Conservation (phyloP, 2,797 vertebrate genomes). For the Ibycter americanus region DNA sequence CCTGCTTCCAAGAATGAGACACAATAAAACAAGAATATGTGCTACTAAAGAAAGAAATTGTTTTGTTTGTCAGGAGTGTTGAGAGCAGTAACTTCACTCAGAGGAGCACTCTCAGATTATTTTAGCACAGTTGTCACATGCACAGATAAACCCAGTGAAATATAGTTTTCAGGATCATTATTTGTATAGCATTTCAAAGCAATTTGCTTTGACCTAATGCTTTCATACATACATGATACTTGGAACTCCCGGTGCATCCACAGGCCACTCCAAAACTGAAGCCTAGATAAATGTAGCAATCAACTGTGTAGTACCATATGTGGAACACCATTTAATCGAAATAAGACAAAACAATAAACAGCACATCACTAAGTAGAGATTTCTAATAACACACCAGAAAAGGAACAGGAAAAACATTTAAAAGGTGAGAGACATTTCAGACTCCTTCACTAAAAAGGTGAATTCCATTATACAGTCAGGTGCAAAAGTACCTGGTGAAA, state of each 20-base stretch:
- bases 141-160: constrained; percentile 51
- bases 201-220: constrained; percentile 30
- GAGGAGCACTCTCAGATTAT: constrained; percentile 50
- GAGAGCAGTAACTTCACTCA: constrained; percentile 51
- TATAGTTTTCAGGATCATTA: constrained; percentile 25
- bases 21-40: constrained; percentile 57
- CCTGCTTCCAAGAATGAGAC: constrained; percentile 50
- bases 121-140: constrained; percentile 51
- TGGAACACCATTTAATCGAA: background rate
- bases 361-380: background rate
- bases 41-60: constrained; percentile 63
- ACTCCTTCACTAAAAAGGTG: background rate
- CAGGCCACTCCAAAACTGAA: background rate
- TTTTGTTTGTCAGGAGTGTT: constrained; percentile 58
- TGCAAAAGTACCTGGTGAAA: background rate
- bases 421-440: background rate
- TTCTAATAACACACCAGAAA: background rate
- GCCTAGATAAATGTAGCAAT: background rate
- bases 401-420: background rate
- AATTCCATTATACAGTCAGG: background rate
- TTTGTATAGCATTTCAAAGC: constrained; percentile 42
- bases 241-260: background rate
- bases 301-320: background rate
- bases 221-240: background rate
- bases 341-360: background rate